Base-by-base conservation (phyloP, 2,888 invertebrate species). In the Cremastobaeus sp. region DNA sequence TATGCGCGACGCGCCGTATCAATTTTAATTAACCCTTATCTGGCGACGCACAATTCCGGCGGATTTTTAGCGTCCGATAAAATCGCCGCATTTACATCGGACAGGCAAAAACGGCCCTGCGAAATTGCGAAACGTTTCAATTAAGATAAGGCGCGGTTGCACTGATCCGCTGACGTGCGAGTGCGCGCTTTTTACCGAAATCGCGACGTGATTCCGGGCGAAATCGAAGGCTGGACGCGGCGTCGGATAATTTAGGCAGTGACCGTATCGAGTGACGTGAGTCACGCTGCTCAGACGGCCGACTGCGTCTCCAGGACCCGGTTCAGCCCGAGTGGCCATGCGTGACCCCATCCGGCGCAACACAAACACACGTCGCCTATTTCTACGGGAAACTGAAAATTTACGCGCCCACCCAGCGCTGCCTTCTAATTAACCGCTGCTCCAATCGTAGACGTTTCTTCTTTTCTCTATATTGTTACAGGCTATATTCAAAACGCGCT, bases 271-370 rank as follows among this genome's bases (percentile, higher is more conserved):
- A 76, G 80, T 85, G 85, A 85, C 85, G 86, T 85, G 85, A 85
- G 76, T 79, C 81, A 76, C 69, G 69, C 64, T 47, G 50, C 70
- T 72, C 75, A 60, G 76, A 68, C 47, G 59, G 70, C 60, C 65
- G 68, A 72, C 76, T 81, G 77, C 65, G 68, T 70, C 76, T 81
- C 77, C 83, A 64, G 70, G 64, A 62, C 70, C 70, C 25, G 83
- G 87, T 87, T 87, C 86, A 84, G 82, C 82, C 82, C 84, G 87
- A 86, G 85, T 84, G 79, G 77, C 87, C 87, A 86, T 85, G 87
- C 85, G 84, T 79, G 82, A 84, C 84, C 80, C 83, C 84, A 84
- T 87, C 86, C 86, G 85, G 73, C 76, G 57, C 43, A 55, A 43
- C 68, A 60, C 72, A 59, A 75, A 70, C 68, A 52, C 48, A 39